A percentile compares a stretch with the other conserved stretches of the same genome.
Evolutionary conservation across 2,797 vertebrate species (phyloP).

Genomic region (Cossypha caffra): DNA sequence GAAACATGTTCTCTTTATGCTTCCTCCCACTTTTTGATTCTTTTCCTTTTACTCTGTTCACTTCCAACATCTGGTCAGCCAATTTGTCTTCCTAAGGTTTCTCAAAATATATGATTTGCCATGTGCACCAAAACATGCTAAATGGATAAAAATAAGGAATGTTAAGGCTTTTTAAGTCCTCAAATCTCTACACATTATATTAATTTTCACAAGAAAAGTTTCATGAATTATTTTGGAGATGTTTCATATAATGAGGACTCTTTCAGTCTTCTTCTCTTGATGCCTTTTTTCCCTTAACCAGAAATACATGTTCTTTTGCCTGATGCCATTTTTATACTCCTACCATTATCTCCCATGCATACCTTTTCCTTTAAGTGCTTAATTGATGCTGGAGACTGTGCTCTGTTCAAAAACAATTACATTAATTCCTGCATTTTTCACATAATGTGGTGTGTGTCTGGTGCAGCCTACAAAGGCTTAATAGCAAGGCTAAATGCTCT

Average conservation of each 20-base stretch:
- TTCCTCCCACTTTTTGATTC: not conserved
- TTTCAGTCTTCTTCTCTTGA: not conserved
- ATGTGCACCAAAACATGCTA: not conserved
- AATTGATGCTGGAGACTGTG: not conserved
- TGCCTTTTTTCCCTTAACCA: not conserved
- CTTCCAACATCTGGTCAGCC: not conserved
- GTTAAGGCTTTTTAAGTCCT: not conserved
- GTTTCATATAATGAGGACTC: not conserved
- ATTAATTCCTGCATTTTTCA: not conserved
- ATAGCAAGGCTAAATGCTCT: not conserved
- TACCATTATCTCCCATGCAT: not conserved
- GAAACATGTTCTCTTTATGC: not conserved
- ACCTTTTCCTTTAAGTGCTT: not conserved
- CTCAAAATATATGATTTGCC: not conserved
- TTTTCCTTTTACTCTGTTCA: not conserved
- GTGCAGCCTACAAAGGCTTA: constrained; percentile 5
- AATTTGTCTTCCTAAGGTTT: not conserved
- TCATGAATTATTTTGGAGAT: not conserved
- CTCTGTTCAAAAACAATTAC: constrained; percentile 8
- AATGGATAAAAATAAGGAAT: not conserved
- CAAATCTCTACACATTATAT: not conserved
- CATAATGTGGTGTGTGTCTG: not conserved
- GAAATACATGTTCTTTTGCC: constrained; percentile 5
- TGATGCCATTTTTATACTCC: not conserved
- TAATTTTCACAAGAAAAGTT: not conserved